Evolutionary conservation across 1,140 invertebrate species (phyloP).

Genomic region (Metaphire vulgaris): DNA sequence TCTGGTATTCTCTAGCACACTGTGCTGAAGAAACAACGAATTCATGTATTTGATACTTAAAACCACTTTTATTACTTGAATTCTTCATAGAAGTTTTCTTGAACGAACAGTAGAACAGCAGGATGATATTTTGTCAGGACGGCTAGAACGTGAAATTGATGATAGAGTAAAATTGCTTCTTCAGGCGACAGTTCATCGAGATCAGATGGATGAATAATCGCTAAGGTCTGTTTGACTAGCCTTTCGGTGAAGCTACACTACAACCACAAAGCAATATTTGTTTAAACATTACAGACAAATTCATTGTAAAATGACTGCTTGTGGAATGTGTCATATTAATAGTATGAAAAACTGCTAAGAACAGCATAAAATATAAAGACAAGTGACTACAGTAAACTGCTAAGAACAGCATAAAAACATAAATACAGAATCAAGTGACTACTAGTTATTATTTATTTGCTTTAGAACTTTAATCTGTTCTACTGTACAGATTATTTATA

Average conservation of each 20-base stretch:
- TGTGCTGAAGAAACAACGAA: neutral
- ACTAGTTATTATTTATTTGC: no score
- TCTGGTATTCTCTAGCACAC: neutral
- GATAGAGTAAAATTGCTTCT: constrained; percentile 41
- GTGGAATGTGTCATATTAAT: no score
- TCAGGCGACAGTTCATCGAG: constrained; percentile 37
- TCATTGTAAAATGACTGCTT: no score
- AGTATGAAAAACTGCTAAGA: no score
- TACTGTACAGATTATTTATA: no score
- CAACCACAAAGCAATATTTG: constrained; percentile 28
- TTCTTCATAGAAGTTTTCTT: constrained; percentile 45
- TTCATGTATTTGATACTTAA: neutral
- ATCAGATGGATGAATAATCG: constrained; percentile 39
- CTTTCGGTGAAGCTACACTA: constrained; percentile 46
- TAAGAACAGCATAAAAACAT: no score
- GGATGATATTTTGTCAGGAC: constrained; percentile 43
- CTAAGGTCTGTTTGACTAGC: constrained; percentile 41
- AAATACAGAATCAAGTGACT: no score
- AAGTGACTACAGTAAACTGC: no score
- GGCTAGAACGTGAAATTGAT: constrained; percentile 43
- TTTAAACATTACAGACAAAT: no score
- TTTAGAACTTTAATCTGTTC: no score
- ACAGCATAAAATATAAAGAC: no score
- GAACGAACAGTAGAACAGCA: constrained; percentile 36
- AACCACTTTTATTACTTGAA: constrained; percentile 42